Base-by-base conservation (phyloP, 2,797 vertebrate species). In the Odontamblyopus lacepedii region DNA sequence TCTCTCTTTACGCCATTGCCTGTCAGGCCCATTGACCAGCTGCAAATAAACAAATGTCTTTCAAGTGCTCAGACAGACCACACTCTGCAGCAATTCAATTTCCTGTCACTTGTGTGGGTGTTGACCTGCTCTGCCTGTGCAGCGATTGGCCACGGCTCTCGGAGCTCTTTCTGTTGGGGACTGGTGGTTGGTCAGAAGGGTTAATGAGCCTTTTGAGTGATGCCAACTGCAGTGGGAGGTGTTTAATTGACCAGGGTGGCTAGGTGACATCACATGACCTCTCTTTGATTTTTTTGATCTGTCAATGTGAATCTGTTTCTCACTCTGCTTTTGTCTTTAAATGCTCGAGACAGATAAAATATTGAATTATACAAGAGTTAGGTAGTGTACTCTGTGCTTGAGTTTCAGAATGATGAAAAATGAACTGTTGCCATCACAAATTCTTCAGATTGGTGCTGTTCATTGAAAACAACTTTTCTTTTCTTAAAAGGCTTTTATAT, bases 201-300 rank as follows among this genome's bases (percentile, higher is more conserved):
- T 95, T 95, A 95, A 95, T 94, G 90, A 94, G 94, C 91, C 92
- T 93, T 92, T 91, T 92, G 91, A 93, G 88, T 91, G 88, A 92
- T 91, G 83, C 85, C 85, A 89, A 87, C 83, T 77, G 48, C 87
- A 72, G 94, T 95, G 92, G 94, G 94, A 95, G 94, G 93, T 94
- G 93, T 94, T 94, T 94, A 94, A 95, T 95, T 94, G 93, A 93
- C 89, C 89, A 74, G 82, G 79, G 88, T 88, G 85, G 81, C 76
- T 41, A 76, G 85, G 86, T 93, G 90, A 92, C 92, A 92, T 88
- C 88, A 86, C 85, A 86, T 85, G 88, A 92, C 90, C 90, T 88
- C 75, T 61, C 74, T 87, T 88, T 88, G 83, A 81, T 75, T 82
- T 83, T 87, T 81, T 80, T 48, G 4, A 88, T 77, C 81, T 86